Evolutionary conservation across 1,140 invertebrate species (phyloP), one percentile per base, ranked within the genome.

Genomic region (Megalonaias nervosa): DNA sequence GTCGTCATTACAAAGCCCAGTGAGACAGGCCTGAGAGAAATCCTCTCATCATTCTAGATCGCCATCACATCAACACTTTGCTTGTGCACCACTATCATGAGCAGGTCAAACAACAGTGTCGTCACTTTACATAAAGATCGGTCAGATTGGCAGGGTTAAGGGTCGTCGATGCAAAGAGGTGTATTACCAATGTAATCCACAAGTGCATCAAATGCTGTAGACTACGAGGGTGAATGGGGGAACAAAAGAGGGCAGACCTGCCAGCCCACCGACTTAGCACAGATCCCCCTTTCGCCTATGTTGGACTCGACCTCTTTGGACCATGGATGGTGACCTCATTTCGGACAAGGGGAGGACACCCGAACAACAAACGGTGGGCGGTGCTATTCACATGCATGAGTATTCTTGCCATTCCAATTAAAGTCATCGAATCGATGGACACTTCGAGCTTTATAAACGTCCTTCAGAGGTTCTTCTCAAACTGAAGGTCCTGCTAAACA

Each of bases 341-440:
- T 15, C 19, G 67, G 15, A 77, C 67, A 16, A 55, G 75, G 15
- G 75, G 68, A 55, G 75, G 75, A 2, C 60, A 62, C 1, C 60
- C 75, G 3, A 19, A 17, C 26, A 55, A 12, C 26, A 74, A 77
- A 55, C 15, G 75, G 21, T 77, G 67, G 75, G 80, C 61, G 14
- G 17, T 77, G 17, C 59, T 79, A 16, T 71, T 83, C 67, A 81
- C 76, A 55, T 81, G 75, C 59, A 38, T 81, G 15, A 31, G 38
- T 14, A 71, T 55, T n/a, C 16, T 64, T 12, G 64, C 76, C 23
- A 65, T 78, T 57, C 76, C 74, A 13, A 72, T 77, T 19, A 68
- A 77, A 58, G 6, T 77, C 23, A 19, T 77, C 31, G 68, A 72
- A 19, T 59, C 61, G 1, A 67, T 78, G 56, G 57, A 26, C 17